Evolutionary conservation across 2,797 vertebrate genomes (phyloP), one percentile per base, ranked within the genome.

Genomic region (Pogonophryne albipinna): DNA sequence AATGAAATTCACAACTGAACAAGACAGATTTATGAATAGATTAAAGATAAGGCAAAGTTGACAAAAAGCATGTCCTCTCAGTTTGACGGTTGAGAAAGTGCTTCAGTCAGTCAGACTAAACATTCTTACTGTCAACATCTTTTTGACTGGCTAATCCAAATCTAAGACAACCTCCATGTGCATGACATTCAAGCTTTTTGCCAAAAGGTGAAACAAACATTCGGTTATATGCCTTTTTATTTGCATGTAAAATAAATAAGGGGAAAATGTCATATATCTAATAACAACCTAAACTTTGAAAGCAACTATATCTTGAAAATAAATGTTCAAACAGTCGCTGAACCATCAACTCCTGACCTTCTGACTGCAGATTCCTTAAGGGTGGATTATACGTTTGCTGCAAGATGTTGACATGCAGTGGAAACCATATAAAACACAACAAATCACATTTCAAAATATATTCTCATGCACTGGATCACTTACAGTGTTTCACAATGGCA

Each of bases 31-130:
- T 69, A 92, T 83, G 73, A 84, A 84, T 41, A 89, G 83, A 84
- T 85, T 66, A 80, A 89, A 89, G 87, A 89, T 93, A 94, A 94
- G 92, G 93, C 93, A 93, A 91, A 90, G 87, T 85, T 92, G 68
- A 92, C 83, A 79, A 78, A 87, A 87, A 91, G 81, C 81, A 84
- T 81, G 79, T 90, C 85, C 80, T 85, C 79, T 84, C 80, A 85
- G 82, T 85, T 79, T 53, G 85, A 93, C 89, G 79, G 84, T 74
- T 81, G 80, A 90, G 82, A 92, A 93, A 90, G 90, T 94, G 92
- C 91, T 92, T 78, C 56, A 77, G 85, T 87, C 78, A 81, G 79
- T 89, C 82, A 72, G 83, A 89, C 72, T 76, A 80, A 87, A 93
- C 88, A 88, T 91, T 92, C 89, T 87, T 86, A 84, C 79, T 76